These are phyloP conservation scores for Schizopygopsis malacanthus DNA, from an alignment of 2,797 vertebrate species.

Conservation along the genomic window DNA sequence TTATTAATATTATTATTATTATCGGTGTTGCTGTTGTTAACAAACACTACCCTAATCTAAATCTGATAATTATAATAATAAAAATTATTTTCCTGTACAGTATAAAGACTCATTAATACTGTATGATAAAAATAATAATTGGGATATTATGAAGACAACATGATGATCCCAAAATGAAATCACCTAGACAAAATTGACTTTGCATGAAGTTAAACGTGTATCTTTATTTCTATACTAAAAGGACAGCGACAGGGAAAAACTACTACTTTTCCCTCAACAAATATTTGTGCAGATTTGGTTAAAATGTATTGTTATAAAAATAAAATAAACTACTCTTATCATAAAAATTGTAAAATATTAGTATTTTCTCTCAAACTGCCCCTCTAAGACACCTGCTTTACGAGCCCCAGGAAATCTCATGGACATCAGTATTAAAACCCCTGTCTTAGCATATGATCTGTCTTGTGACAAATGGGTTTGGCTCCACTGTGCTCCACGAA, in stretches of 20 bases:
- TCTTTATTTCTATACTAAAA: background rate
- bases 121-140: background rate
- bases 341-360: background rate
- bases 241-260: background rate
- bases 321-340: too few relatives aligned
- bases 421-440: background rate
- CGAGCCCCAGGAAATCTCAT: background rate
- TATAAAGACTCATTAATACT: background rate
- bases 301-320: background rate
- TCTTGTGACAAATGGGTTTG: constrained; percentile 20
- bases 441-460: background rate
- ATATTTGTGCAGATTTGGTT: background rate
- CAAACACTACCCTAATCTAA: background rate
- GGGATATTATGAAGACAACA: background rate
- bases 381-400: too few relatives aligned
- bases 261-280: background rate
- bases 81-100: too few relatives aligned
- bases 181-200: background rate
- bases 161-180: background rate
- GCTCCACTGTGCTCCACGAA: constrained; percentile 1
- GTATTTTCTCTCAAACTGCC: background rate
- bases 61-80: background rate
- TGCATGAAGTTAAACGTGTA: background rate
- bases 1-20: background rate
- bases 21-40: background rate